Base-by-base conservation (phyloP, 2,888 invertebrate species). In the Nipponacmea schrenckii region DNA sequence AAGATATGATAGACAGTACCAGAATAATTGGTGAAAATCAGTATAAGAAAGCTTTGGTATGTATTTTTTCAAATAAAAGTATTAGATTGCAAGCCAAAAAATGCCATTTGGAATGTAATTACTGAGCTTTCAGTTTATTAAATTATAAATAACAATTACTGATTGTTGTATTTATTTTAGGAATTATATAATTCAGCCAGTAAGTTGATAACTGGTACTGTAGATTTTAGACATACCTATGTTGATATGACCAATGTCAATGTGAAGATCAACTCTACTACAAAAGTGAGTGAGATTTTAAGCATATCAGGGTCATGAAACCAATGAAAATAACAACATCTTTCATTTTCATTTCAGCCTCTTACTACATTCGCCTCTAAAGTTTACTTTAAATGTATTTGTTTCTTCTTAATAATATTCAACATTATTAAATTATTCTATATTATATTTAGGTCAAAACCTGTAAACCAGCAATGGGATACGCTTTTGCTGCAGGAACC, bases 401-500 rank as follows among this genome's bases (percentile, higher is more conserved):
- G n/a, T n/a, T n/a, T n/a, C n/a, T n/a, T n/a, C n/a, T n/a, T n/a
- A n/a, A n/a, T n/a, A n/a, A n/a, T n/a, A n/a, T n/a, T n/a, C n/a
- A n/a, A n/a, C n/a, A n/a, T n/a, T n/a, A n/a, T n/a, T n/a, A n/a
- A n/a, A n/a, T n/a, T n/a, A n/a, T n/a, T n/a, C n/a, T n/a, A n/a
- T n/a, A n/a, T 39, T 56, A 65, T 50, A 64, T 70, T 64, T 89
- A 92, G 91, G 93, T 93, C 0, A 90, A 88, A 0, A 96, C 96
- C 0, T 97, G 97, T 85, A 89, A 92, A 2, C 94, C 96, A 0
- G 96, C 96, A 0, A 95, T 97, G 94, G 97, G 97, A 0, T 96
- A 96, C 89, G 95, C 95, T 84, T 97, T 97, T 90, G 97, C 96
- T 0, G 88, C 88, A n/a, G 88, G 88, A 0, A 87, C 88, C 15